These are phyloP conservation scores for Menidia menidia DNA, from an alignment of 2,797 vertebrate genomes.

Conservation along the genomic window DNA sequence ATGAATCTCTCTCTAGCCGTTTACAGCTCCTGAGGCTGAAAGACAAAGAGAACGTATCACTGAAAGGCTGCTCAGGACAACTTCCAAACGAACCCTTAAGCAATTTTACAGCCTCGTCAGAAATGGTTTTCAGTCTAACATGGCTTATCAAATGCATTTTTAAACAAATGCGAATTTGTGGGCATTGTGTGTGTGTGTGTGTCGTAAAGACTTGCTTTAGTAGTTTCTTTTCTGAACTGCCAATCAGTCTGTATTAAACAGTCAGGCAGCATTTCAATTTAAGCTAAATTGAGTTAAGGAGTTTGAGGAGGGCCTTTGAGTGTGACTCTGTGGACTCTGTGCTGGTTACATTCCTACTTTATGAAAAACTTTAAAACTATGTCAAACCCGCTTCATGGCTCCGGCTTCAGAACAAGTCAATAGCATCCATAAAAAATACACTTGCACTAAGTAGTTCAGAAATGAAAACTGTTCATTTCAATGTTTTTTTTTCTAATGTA, in stretches of 20 bases:
- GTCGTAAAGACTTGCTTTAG: too few species aligned
- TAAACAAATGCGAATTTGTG: too few species aligned
- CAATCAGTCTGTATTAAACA: too few species aligned
- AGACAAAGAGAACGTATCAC: neutral
- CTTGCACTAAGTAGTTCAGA: neutral
- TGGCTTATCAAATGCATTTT: neutral
- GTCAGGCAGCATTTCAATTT: too few species aligned
- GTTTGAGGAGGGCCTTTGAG: neutral
- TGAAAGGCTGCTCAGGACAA: neutral
- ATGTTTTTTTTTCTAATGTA: neutral
- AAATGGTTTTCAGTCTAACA: neutral
- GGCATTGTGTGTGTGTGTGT: too few species aligned
- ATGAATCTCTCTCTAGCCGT: neutral
- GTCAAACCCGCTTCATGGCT: neutral
- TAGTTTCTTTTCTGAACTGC: too few species aligned
- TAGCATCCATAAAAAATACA: neutral
- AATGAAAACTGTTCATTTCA: too few species aligned
- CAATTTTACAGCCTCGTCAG: neutral
- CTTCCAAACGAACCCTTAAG: too few species aligned
- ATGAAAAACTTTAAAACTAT: too few species aligned
- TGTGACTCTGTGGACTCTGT: neutral
- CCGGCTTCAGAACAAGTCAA: neutral
- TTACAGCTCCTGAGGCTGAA: neutral
- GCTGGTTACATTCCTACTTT: neutral
- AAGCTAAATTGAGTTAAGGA: too few species aligned